phyloP scores from a whole-genome alignment of 2,113 vertebrate species.

The Reinhardtius hippoglossoides region DNA sequence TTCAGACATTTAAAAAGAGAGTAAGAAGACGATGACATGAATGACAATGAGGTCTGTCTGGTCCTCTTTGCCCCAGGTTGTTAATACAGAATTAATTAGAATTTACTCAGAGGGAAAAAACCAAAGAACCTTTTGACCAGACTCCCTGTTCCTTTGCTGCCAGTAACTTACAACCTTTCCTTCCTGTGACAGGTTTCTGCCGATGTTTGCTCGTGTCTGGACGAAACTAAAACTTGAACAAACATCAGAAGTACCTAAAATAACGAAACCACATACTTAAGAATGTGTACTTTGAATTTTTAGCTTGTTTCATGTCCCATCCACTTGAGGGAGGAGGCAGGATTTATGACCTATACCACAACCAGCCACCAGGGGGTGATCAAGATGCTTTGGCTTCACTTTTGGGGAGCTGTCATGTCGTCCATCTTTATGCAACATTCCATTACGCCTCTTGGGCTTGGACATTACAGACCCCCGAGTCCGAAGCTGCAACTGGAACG shows the following conservation, averaged over 20 bases:
- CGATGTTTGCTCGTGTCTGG: conserved; percentile 9
- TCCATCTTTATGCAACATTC: no score
- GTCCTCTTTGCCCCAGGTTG: conserved; percentile 16
- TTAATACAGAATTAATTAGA: conserved; percentile 47
- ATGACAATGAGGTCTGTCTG: conserved; percentile 47
- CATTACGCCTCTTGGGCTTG: no score
- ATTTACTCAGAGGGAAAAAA: conserved; percentile 6
- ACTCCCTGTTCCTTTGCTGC: conserved; percentile 35
- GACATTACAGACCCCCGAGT: no score
- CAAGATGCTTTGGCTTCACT: no score
- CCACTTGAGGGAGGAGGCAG: no score
- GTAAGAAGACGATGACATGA: conserved; percentile 18
- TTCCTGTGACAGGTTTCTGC: conserved; percentile 40
- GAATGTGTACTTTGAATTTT: no score
- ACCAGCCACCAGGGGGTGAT: no score
- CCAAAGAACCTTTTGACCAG: conserved; percentile 6
- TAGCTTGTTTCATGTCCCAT: no score
- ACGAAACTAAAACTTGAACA: conserved; percentile 22
- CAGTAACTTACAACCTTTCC: conserved; percentile 37
- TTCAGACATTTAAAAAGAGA: conserved; percentile 38
- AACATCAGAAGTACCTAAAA: conserved; percentile 2
- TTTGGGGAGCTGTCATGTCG: no score
- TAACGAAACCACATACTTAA: no score
- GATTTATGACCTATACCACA: no score
- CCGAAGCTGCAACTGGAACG: no score